Base-by-base conservation (phyloP, 2,888 invertebrate genomes). In the Drosophila hawaiiensis region DNA sequence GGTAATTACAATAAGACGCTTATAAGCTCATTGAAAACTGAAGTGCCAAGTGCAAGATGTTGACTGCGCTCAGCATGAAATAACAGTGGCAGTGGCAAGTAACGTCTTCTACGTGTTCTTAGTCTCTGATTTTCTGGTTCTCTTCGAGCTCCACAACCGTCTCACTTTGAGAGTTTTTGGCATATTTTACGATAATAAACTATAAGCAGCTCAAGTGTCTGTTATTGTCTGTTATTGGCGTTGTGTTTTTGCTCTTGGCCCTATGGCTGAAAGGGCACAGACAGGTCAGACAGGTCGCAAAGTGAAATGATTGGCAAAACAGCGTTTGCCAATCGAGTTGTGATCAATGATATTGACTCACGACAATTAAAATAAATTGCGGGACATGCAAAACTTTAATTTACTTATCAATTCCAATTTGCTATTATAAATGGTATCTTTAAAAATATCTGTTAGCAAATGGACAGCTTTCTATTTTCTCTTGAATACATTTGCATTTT, bases 1-100 rank as follows among this genome's bases (percentile, higher is more conserved):
- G 90, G 84, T 85, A 85, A 85, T 85, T 90, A 85, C 89, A 85
- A 88, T 89, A 85, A 85, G 85, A 83, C 76, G 86, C 89, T 88
- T 78, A 81, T 80, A 88, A 85, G 81, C 85, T 83, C 84, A 80
- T 85, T 75, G 89, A 85, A 82, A 73, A 75, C 67, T 68, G 50
- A 69, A 80, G 85, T 77, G 83, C 62, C 85, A 74, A 88, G 37
- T 83, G 80, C 72, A 84, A 73, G 60, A 73, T 68, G 52, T 53
- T 58, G 59, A 37, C 65, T 58, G 19, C 60, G 12, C 19, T 29
- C 14, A 39, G 69, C 37, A 50, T 19, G 2, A 14, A 16, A n/a
- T 19, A 54, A 14, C 62, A 22, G 22, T 43, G 29, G 35, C 60
- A 37, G 43, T 41, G 49, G 53, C 52, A 31, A 25, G 16, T 47